Evolutionary conservation across 2,113 vertebrate species (phyloP).

Genomic region (Brienomyrus longianalis): DNA sequence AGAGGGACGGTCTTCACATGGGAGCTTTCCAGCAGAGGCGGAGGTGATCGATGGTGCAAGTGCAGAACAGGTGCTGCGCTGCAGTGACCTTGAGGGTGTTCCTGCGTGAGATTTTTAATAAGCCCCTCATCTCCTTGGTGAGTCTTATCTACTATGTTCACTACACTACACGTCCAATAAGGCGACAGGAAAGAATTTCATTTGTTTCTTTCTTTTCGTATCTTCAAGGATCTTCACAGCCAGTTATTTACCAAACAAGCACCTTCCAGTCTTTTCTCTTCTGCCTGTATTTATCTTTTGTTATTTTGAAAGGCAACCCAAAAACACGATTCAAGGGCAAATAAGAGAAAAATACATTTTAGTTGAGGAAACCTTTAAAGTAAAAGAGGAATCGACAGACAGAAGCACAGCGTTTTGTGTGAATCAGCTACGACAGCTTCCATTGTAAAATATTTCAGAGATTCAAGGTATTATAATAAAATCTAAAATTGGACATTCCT

Average conservation of each 20-base stretch:
- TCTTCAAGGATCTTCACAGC: neutral
- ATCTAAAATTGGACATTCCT: neutral
- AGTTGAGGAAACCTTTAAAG: neutral
- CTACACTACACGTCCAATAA: neutral
- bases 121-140: neutral
- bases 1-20: slow-evolving; percentile 24
- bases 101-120: neutral
- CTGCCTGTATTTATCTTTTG: neutral
- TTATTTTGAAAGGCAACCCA: slow-evolving; percentile 5
- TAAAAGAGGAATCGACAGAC: neutral
- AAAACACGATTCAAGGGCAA: neutral
- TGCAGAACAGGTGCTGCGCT: neutral
- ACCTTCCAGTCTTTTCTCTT: neutral
- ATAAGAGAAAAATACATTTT: neutral
- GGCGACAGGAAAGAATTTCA: neutral
- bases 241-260: neutral
- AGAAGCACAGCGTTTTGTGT: neutral
- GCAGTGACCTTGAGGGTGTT: neutral
- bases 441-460: neutral
- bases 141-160: neutral
- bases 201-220: neutral
- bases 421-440: neutral
- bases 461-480: neutral
- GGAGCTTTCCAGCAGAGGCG: neutral
- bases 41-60: neutral